Conservation (phyloP, 1,140 invertebrate species). For the Acromyrmex heyeri region DNA sequence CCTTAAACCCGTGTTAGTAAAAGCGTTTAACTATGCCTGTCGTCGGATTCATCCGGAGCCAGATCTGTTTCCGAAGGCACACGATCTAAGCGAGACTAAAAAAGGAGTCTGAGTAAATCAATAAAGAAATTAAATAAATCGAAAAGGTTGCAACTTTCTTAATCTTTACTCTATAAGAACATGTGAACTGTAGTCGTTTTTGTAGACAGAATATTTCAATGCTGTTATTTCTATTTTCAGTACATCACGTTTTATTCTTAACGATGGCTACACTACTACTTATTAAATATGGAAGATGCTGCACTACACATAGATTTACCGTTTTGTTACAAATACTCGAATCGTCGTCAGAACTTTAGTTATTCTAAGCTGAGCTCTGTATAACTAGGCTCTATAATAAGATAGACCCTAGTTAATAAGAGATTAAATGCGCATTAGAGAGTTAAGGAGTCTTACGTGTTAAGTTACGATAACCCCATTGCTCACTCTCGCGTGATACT, state of each 20-base stretch:
- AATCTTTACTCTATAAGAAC: background rate
- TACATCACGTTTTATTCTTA: background rate
- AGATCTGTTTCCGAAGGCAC: background rate
- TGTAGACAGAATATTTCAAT: background rate
- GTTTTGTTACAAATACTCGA: background rate
- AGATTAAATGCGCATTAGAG: constrained; percentile 57
- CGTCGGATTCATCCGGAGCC: background rate
- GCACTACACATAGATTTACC: background rate
- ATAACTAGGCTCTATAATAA: constrained; percentile 9
- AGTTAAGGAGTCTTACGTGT: constrained; percentile 31
- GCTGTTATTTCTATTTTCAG: background rate
- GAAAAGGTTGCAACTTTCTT: background rate
- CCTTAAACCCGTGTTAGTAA: constrained; percentile 39
- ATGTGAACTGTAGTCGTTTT: background rate
- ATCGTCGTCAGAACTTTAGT: background rate
- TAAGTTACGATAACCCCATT: constrained; percentile 55
- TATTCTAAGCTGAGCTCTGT: background rate
- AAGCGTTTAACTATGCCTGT: constrained; percentile 27
- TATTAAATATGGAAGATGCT: background rate
- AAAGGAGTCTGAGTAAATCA: background rate
- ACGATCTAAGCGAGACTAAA: background rate
- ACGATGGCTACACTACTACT: too few relatives aligned
- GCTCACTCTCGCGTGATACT: constrained; percentile 38
- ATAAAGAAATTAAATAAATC: background rate
- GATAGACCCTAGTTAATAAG: constrained; percentile 29